A percentile compares a stretch with the other conserved stretches of the same genome.
Conservation (phyloP, 23 tunicate species). For the Trididemnum miniatum region DNA sequence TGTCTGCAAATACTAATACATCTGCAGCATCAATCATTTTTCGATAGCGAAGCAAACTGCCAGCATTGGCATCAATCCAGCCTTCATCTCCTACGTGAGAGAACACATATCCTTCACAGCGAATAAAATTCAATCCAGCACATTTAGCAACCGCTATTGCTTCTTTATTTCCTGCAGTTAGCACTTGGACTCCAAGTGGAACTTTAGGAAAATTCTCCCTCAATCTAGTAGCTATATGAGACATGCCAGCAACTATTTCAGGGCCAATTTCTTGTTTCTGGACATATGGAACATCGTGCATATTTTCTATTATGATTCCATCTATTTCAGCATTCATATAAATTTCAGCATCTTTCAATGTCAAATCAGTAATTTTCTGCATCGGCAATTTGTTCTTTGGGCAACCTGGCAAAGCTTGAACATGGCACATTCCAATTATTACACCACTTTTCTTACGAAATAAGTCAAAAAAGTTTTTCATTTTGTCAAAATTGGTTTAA, state of each 20-base stretch:
- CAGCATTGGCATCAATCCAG: constrained; percentile 79
- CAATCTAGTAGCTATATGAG: constrained; percentile 52
- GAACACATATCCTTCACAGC: constrained; percentile 86
- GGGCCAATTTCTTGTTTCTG: constrained; percentile 59
- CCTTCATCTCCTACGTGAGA: constrained; percentile 98
- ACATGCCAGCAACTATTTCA: constrained; percentile 84
- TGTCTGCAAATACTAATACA: constrained; percentile 76
- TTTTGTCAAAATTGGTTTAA: no score
- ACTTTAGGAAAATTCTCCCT: constrained; percentile 53
- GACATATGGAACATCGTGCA: constrained; percentile 95
- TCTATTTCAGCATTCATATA: constrained; percentile 57
- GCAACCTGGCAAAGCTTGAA: constrained; percentile 72
- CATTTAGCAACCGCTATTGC: constrained; percentile 86
- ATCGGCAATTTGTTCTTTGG: constrained; percentile 48
- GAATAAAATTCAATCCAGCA: constrained; percentile 68
- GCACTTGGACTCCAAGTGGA: constrained; percentile 82
- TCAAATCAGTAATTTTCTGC: constrained; percentile 44
- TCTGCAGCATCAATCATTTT: constrained; percentile 73
- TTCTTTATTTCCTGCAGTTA: constrained; percentile 81
- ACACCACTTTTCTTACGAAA: constrained; percentile 5
- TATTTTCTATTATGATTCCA: constrained; percentile 92
- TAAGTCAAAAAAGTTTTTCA: constrained; percentile 32
- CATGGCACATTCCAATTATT: constrained; percentile 67
- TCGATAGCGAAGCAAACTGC: constrained; percentile 70
- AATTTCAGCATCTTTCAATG: constrained; percentile 71